Base-by-base conservation (phyloP, 2,797 vertebrate species). In the Acipenser transmontanus region DNA sequence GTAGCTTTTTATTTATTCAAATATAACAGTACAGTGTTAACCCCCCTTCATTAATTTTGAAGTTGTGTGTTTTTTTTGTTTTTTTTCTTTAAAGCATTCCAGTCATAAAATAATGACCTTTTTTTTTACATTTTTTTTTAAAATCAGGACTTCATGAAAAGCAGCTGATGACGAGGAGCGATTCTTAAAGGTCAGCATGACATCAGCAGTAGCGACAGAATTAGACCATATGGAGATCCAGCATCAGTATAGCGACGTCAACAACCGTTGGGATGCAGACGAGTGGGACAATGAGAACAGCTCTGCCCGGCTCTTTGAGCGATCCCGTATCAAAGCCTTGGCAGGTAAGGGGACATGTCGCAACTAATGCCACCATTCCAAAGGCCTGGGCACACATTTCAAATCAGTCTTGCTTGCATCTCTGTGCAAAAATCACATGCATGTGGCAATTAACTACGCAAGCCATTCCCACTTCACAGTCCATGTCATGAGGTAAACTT, bases 241-340 rank as follows among this genome's bases (percentile, higher is more conserved):
- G 69, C 95, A 98, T 84, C 94, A 94, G 79, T 96, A 93, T 89
- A 93, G 91, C 0, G 94, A 94, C 1, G 95, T 98, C 83, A 98
- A 98, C 91, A 98, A 98, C 87, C 96, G 96, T 78, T 98, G 96
- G 96, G 96, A 98, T 1, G 82, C 84, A 0, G 96, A 98, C 0
- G 96, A 98, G 73, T 98, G 96, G 96, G 96, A 98, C 90, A 98
- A 98, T 0, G 96, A 98, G 81, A 98, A 98, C 86, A 98, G 96
- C 75, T 98, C 96, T 0, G 96, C 96, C 0, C 84, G 96, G 0
- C 92, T 98, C 52, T 98, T 98, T 1, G 96, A 98, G 71, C 88
- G 96, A 61, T 98, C 96, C 0, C 93, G 96, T 67, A 98, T 98
- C 87, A 98, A 98, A 83, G 96, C 96, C 49, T 82, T 98, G 10